A percentile compares a stretch with the other conserved stretches of the same genome.
phyloP scores from a whole-genome alignment of 2,888 invertebrate species.

The Argyresthia albistria region DNA sequence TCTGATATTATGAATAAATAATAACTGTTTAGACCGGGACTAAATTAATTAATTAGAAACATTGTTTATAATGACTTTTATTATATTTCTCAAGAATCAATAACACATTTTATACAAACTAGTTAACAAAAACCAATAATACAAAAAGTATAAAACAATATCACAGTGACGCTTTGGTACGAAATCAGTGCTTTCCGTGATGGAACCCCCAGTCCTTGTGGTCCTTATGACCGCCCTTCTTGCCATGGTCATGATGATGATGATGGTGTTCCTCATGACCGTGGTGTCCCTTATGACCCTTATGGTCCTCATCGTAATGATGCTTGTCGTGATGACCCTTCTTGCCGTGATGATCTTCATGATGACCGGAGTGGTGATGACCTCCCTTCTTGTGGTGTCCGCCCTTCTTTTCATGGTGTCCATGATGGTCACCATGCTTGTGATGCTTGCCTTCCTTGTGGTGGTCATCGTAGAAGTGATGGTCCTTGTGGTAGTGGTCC shows the following conservation, averaged over 20 bases:
- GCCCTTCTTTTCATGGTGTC: conserved; percentile 53
- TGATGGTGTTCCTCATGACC: conserved; percentile 64
- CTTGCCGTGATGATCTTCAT: conserved; percentile 59
- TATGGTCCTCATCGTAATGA: conserved; percentile 54
- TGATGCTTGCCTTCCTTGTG: conserved; percentile 47
- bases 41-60: not conserved
- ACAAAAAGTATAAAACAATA: not conserved
- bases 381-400: conserved; percentile 63
- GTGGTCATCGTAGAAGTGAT: conserved; percentile 10
- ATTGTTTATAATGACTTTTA: not conserved
- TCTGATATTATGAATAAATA: no score
- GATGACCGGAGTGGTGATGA: conserved; percentile 54
- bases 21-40: no score
- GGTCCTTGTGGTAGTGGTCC: conserved; percentile 10
- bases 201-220: conserved; percentile 63
- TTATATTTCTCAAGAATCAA: not conserved
- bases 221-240: conserved; percentile 58
- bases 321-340: conserved; percentile 62
- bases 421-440: conserved; percentile 59
- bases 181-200: conserved; percentile 54
- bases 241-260: conserved; percentile 60
- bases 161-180: conserved; percentile 1
- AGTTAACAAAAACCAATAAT: conserved; percentile 1
- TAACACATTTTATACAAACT: not conserved
- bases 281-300: conserved; percentile 64